Evolutionary conservation across 1,140 invertebrate species (phyloP), one percentile per base, ranked within the genome.

Genomic region (Teleogryllus occipitalis): DNA sequence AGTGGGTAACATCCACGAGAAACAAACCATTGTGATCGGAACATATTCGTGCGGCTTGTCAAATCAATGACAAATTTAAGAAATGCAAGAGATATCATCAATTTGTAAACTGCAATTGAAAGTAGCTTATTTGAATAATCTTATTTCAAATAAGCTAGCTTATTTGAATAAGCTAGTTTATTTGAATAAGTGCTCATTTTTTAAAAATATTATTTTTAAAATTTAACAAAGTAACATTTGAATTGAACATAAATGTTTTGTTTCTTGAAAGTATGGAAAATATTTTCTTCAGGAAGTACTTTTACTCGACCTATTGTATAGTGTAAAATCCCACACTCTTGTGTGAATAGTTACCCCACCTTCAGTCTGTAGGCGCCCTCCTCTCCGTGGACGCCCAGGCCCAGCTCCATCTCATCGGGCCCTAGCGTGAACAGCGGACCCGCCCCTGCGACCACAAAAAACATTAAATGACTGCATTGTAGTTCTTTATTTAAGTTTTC

Each of bases 311-410:
- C 54, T 65, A 65, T 3, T 7, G 0, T 65, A 65, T 65, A 7
- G 18, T 3, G 18, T 65, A 65, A 65, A 0, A 65, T 10, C 10
- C 7, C 7, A 1, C 54, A 39, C 10, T 3, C 54, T 65, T 65
- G 1, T 39, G 7, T 18, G 54, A 65, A 65, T 65, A 65, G 12
- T 39, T 39, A 7, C 39, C 65, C 85, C 82, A 94, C 87, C 84
- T 92, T 91, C 39, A 90, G 87, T 83, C 91, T 90, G 81, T 89
- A 88, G 15, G 94, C 91, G 27, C 95, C 95, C n/a, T 93, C 92
- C 87, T 97, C 95, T 0, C 95, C 95, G 85, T 97, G 95, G 76
- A 96, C 89, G 77, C 95, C 95, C 39, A 95, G 88, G 1, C 95
- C 95, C 10, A 96, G 86, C 87, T 96, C 95, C 85, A 96, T 90